Evolutionary conservation across 2,113 vertebrate genomes (phyloP), one percentile per base, ranked within the genome.

Genomic region (Cottus gobio): DNA sequence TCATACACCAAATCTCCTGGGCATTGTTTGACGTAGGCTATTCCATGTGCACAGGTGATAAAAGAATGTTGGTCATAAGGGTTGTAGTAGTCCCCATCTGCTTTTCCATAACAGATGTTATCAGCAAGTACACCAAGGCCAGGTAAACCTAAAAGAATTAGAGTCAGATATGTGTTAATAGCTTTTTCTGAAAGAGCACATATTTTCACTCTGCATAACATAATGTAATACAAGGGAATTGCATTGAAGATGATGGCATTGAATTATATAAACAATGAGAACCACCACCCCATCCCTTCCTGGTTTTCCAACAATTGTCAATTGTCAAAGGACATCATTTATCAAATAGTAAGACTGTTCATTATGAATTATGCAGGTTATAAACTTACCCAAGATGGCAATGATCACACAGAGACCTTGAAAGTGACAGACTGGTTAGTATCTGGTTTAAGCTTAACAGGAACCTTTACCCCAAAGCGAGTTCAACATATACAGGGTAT

Each of bases 381-480:
- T 24, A 9, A 54, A 69, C 73, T 83, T 50, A 87, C 85, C 77
- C 22, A 77, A 48, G 30, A 24, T 77, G 56, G 58, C 12, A 46
- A 68, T 50, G 66, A 52, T 52, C 44, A 68, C n/a, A 7, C 18
- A 68, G 44, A 68, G 28, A 68, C 44, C 65, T 68, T 31, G 5
- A 68, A 52, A 68, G 42, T 44, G 12, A 44, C 42, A 44, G 42
- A 44, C 42, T 44, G 13, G 42, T 44, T 12, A 48, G 64, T 48
- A 67, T 22, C 5, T 3, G 42, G 3, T 44, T 44, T 8, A 11
- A 15, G 3, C 10, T 44, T 44, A 44, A 44, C 13, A 15, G 42
- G 42, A 13, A 8, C 3, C 42, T 44, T 4, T 15, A 44, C 42
- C 42, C 12, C 42, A 15, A 44, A 44, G 42, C 4, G 42, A 44